These are phyloP conservation scores for Petrosia ficiformis DNA, from an alignment of 37 sponge, comb jelly and placozoan genomes.

Conservation along the genomic window DNA sequence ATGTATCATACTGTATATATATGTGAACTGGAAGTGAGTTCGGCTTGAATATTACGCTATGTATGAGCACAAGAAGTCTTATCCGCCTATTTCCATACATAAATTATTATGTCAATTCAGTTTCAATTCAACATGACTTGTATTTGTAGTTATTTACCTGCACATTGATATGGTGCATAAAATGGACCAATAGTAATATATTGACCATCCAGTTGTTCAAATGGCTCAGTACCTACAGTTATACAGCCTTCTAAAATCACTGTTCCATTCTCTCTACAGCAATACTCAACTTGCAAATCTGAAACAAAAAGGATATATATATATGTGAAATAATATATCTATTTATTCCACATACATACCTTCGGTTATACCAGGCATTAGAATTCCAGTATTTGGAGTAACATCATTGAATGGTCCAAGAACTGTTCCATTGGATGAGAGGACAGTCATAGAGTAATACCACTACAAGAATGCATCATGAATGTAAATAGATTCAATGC, in stretches of 20 bases:
- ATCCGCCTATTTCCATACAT: too few relatives aligned
- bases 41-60: too few relatives aligned
- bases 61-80: too few relatives aligned
- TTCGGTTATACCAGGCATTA: constrained; percentile 16
- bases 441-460: not conserved
- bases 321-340: not conserved
- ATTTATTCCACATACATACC: too few relatives aligned
- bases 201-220: constrained; percentile 13
- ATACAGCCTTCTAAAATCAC: constrained; percentile 21
- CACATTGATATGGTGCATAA: not conserved
- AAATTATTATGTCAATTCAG: too few relatives aligned
- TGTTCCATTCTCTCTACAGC: constrained; percentile 9
- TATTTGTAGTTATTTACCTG: not conserved
- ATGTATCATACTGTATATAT: too few relatives aligned
- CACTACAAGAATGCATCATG: too few relatives aligned
- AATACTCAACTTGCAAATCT: constrained; percentile 1
- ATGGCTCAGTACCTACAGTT: constrained; percentile 34
- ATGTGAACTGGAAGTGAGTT: too few relatives aligned
- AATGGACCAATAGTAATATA: constrained; percentile 22
- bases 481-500: too few relatives aligned
- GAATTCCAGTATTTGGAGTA: not conserved
- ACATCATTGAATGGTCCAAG: constrained; percentile 12
- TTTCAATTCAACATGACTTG: too few relatives aligned
- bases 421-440: not conserved
- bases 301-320: not conserved